Conservation (phyloP, 1,140 invertebrate species). For the Heliconius hermathena region DNA sequence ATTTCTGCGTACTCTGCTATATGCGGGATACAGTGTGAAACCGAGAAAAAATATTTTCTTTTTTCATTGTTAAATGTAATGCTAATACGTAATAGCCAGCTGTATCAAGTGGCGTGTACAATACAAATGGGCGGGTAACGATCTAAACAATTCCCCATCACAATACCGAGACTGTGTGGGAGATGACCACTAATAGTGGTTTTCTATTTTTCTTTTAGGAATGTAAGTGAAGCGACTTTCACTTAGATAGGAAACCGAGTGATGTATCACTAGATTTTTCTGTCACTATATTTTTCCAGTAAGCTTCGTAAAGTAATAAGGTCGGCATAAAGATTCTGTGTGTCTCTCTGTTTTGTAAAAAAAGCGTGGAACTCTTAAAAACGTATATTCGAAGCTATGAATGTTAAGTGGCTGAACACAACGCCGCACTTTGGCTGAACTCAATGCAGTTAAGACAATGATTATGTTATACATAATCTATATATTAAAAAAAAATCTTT, state of each 20-base stretch:
- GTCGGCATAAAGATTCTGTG: background rate
- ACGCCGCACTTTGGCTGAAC: background rate
- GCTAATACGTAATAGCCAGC: background rate
- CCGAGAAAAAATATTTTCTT: too few species aligned
- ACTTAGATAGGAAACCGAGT: background rate
- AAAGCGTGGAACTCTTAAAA: too few species aligned
- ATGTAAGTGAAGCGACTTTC: background rate
- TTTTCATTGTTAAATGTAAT: background rate
- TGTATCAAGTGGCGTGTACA: background rate
- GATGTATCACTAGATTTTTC: background rate
- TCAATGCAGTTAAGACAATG: background rate
- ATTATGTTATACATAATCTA: background rate
- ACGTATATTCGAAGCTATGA: too few species aligned
- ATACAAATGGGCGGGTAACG: slow-evolving; percentile 3
- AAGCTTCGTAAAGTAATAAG: background rate
- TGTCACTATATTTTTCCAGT: background rate
- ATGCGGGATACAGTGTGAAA: too few species aligned
- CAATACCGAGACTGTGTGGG: background rate
- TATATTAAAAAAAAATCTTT: background rate
- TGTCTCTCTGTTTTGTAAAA: too few species aligned
- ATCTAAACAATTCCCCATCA: background rate
- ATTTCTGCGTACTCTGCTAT: too few species aligned
- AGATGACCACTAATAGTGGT: background rate
- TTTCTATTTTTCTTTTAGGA: background rate
- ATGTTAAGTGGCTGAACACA: background rate